Base-by-base conservation (phyloP, 2,797 vertebrate genomes). In the Phrynocephalus vlangalii region DNA sequence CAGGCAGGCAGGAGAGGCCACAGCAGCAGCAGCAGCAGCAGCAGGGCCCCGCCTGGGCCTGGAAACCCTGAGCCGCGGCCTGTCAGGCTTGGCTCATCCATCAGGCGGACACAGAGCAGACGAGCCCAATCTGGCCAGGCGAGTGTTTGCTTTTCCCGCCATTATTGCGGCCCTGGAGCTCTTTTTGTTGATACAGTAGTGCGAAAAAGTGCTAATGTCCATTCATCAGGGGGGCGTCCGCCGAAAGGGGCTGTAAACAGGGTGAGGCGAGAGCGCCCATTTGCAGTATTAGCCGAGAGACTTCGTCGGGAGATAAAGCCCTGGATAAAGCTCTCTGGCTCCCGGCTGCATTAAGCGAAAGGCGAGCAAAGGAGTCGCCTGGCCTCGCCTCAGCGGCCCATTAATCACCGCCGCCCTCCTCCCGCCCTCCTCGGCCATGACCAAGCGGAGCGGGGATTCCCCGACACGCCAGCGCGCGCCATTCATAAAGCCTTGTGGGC, bases 251-350 rank as follows among this genome's bases (percentile, higher is more conserved):
- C 97, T 99, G 98, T 99, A 99, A 99, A 99, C 99, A 99, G 97
- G 96, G 96, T 95, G 96, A 98, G 98, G 97, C 98, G 97, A 97
- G 97, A 97, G 97, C 97, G 97, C 95, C 97, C 98, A 98, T 99
- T 99, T 98, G 98, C 97, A 96, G 98, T 95, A 97, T 97, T 97
- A 97, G 98, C 98, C 97, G 97, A 94, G 96, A 96, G 96, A 95
- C 95, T 96, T 95, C 97, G 97, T 97, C 97, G 97, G 33, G 94
- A 99, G 99, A 99, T 99, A 98, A 98, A 98, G 98, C 97, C 95
- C 96, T 97, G 97, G 99, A 99, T 99, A 99, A 99, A 97, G 96
- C 97, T 97, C 98, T 97, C 98, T 98, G 98, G 98, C 98, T 98
- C 98, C 98, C 91, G 96, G 96, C 95, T 94, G 98, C 98, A 98